Evolutionary conservation across 1,140 invertebrate genomes (phyloP), one percentile per base, ranked within the genome.

Genomic region (Pseudomyrmex sp.): DNA sequence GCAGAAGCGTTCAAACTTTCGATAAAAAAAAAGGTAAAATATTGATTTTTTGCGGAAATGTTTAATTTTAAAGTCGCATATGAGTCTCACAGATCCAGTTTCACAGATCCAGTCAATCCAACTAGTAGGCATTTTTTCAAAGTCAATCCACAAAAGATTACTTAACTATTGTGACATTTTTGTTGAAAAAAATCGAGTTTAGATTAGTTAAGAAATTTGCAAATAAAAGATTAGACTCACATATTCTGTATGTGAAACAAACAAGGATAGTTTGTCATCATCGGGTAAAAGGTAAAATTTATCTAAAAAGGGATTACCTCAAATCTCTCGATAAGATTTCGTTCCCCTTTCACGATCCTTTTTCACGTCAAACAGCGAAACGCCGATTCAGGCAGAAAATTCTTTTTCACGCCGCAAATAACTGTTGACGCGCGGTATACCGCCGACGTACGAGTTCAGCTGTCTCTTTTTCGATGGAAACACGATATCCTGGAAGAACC

Each of bases 381-480:
- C 18, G 10, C 15, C 12, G 13, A 8, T 13, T 52, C 58, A 9
- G 10, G 12, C 1, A 9, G 20, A 48, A 70, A 59, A 8, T 70
- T 70, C 44, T 46, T 68, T 35, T 48, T 70, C 15, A 44, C n/a
- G 13, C 20, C 15, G 76, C 73, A 70, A 58, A 59, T 65, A 54
- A 54, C 69, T 54, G 56, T 62, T 44, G 54, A 15, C 46, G 54
- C 9, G 46, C 46, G 66, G 20, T 46, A 82, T 46, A 15, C 74
- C 23, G 61, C 13, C 61, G 59, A 56, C 18, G 54, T 70, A 70
- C 59, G 23, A 62, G 48, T n/a, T 63, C 80, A 72, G 70, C 54
- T 86, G 85, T 89, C 69, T 83, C 82, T 87, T 85, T 87, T 87
- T 87, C 70, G 63, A 35, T 73, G 62, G 89, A 90, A 90, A 90